These are phyloP conservation scores for Plodia interpunctella DNA, from an alignment of 1,140 invertebrate genomes.

Conservation along the genomic window DNA sequence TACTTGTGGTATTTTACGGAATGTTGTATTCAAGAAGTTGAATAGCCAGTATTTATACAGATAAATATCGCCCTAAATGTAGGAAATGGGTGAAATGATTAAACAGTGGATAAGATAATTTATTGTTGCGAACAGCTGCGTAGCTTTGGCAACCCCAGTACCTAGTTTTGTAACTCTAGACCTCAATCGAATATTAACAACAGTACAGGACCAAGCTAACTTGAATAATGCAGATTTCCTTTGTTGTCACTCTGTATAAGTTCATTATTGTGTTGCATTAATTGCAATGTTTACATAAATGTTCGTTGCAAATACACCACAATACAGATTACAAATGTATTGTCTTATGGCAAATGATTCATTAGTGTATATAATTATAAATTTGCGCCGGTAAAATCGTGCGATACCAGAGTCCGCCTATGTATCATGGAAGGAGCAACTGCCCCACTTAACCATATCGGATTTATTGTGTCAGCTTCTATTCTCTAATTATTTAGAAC, in stretches of 20 bases:
- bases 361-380: constrained; percentile 7
- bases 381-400: constrained; percentile 1
- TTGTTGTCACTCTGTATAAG: not conserved
- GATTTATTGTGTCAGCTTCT: constrained; percentile 26
- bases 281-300: not conserved
- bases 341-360: constrained; percentile 11
- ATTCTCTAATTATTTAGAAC: constrained; percentile 8
- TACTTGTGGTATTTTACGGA: not conserved
- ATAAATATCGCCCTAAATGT: constrained; percentile 1
- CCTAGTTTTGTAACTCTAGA: not conserved
- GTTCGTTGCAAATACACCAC: not conserved
- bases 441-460: constrained; percentile 35
- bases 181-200: not conserved
- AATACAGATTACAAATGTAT: constrained; percentile 2
- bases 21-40: not conserved
- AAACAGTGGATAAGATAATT: constrained; percentile 27
- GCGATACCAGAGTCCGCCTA: not conserved
- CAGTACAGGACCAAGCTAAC: no score
- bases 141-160: constrained; percentile 15
- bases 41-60: not conserved
- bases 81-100: constrained; percentile 23
- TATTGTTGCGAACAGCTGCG: constrained; percentile 25
- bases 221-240: no score
- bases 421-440: constrained; percentile 12
- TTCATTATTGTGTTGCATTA: not conserved